Conservation (phyloP, 2,113 vertebrate species). For the Paedocypris sp. region DNA sequence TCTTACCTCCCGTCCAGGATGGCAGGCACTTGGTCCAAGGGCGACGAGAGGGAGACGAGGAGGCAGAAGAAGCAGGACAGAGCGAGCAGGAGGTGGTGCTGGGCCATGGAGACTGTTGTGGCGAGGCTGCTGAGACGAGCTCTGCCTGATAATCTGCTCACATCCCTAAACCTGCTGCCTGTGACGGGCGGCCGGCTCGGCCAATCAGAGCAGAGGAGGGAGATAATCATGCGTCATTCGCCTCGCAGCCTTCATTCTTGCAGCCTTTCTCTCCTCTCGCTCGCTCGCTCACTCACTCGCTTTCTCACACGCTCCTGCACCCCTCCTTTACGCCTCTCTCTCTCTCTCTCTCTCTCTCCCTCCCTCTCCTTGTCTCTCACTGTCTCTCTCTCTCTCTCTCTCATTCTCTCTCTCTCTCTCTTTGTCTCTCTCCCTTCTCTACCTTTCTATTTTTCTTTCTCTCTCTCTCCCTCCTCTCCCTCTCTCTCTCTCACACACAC, state of each 20-base stretch:
- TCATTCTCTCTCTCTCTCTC: slow-evolving; percentile 29
- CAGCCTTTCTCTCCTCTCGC: slow-evolving; percentile 18
- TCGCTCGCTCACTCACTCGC: slow-evolving; percentile 9
- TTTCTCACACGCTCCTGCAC: slow-evolving; percentile 21
- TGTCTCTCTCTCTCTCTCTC: slow-evolving; percentile 7
- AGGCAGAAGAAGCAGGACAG: slow-evolving; percentile 53
- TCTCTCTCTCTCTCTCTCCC: slow-evolving; percentile 32
- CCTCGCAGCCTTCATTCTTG: slow-evolving; percentile 37
- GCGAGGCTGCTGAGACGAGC: slow-evolving; percentile 59
- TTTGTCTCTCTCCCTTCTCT: slow-evolving; percentile 39
- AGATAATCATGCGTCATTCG: slow-evolving; percentile 59
- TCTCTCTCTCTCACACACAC: slow-evolving; percentile 3
- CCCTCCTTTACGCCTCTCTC: slow-evolving; percentile 37
- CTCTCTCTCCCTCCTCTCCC: slow-evolving; percentile 20
- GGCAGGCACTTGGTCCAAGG: slow-evolving; percentile 64
- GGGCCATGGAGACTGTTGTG: slow-evolving; percentile 67
- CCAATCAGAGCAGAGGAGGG: slow-evolving; percentile 48
- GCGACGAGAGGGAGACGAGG: slow-evolving; percentile 47
- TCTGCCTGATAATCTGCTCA: slow-evolving; percentile 70
- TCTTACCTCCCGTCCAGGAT: slow-evolving; percentile 66
- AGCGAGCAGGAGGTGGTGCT: slow-evolving; percentile 56
- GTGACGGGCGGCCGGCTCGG: slow-evolving; percentile 44
- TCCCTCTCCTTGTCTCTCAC: slow-evolving; percentile 33
- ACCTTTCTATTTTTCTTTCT: slow-evolving; percentile 36
- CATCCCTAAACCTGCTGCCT: slow-evolving; percentile 51